Conservation (phyloP, 2,113 vertebrate genomes). For the Hiodon tergisus region DNA sequence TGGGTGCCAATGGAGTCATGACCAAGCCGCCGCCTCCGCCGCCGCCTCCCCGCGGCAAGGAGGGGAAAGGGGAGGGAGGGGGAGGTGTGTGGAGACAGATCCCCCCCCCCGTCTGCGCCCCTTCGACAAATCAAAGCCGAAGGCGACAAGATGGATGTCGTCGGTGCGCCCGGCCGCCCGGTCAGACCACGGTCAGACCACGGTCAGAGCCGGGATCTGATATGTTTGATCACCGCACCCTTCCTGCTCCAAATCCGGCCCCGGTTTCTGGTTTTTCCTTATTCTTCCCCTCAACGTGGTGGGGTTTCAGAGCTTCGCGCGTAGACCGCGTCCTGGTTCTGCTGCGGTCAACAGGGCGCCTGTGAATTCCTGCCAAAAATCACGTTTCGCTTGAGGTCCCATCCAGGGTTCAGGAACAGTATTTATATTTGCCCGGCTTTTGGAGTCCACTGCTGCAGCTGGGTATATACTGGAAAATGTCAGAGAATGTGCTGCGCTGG, state of each 20-base stretch:
- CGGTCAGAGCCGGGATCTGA: constrained; percentile 9
- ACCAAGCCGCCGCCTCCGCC: constrained; percentile 31
- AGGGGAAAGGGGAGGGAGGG: constrained; percentile 16
- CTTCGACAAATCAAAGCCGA: constrained; percentile 16
- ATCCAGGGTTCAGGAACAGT: too few species aligned
- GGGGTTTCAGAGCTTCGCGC: too few species aligned
- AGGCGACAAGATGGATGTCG: constrained; percentile 23
- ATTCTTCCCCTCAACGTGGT: too few species aligned
- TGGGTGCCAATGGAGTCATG: constrained; percentile 24
- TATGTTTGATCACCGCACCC: constrained; percentile 25
- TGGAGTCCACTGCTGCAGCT: too few species aligned
- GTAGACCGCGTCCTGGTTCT: too few species aligned
- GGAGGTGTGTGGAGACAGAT: constrained; percentile 28
- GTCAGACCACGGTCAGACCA: not conserved
- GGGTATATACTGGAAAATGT: too few species aligned
- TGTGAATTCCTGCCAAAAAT: too few species aligned
- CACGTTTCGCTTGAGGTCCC: too few species aligned
- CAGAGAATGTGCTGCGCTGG: too few species aligned
- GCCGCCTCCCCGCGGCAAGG: constrained; percentile 38
- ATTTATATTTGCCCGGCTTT: too few species aligned
- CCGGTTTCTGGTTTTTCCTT: not conserved
- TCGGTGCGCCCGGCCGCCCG: not conserved
- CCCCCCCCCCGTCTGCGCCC: constrained; percentile 8
- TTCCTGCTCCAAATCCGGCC: constrained; percentile 1
- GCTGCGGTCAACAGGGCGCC: too few species aligned